These are phyloP conservation scores for Limosa lapponica DNA, from an alignment of 2,797 vertebrate species.

Conservation along the genomic window DNA sequence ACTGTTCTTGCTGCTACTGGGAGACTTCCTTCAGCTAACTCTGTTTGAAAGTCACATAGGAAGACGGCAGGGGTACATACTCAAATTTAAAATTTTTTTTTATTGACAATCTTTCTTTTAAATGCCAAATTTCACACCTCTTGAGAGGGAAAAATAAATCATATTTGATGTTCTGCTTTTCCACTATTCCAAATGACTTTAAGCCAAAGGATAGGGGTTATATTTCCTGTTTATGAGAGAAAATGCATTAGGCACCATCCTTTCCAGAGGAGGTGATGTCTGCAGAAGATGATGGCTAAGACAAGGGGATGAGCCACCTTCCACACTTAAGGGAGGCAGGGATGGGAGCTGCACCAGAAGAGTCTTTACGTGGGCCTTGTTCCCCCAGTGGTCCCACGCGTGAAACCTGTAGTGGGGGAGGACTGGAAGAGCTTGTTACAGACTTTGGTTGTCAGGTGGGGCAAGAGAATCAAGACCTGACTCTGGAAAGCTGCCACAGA, in stretches of 20 bases:
- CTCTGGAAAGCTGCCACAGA: background rate
- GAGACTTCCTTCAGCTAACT: background rate
- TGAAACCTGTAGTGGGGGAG: background rate
- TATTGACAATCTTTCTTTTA: background rate
- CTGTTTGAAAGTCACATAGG: background rate
- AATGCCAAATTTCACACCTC: background rate
- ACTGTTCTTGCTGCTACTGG: background rate
- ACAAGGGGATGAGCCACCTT: background rate
- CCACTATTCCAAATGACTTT: background rate
- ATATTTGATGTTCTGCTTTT: background rate
- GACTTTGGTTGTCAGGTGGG: background rate
- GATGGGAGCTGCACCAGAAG: background rate
- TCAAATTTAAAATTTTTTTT: background rate
- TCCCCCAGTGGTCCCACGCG: background rate
- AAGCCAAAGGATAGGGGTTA: background rate
- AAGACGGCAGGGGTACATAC: background rate
- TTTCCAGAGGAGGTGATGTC: background rate
- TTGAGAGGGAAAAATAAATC: background rate
- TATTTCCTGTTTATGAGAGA: background rate
- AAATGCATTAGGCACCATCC: background rate
- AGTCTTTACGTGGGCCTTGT: background rate
- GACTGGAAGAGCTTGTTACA: background rate
- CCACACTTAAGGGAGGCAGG: background rate
- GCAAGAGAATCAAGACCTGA: background rate
- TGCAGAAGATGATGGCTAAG: accelerated